Evolutionary conservation across 2,888 invertebrate genomes (phyloP), one percentile per base, ranked within the genome.

Genomic region (Magallana nippona): DNA sequence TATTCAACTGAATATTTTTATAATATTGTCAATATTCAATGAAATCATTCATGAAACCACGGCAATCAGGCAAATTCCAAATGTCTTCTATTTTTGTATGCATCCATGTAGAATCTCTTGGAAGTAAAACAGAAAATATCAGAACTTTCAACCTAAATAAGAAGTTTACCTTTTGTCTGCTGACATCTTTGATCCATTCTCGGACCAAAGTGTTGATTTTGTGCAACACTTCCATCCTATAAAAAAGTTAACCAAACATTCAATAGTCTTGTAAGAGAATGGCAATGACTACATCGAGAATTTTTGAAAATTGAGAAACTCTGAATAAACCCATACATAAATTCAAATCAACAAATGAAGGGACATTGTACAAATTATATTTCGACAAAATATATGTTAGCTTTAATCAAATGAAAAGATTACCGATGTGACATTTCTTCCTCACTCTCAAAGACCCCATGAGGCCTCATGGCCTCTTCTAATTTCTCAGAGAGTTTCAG

Each of bases 111-210:
- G 5, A 44, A 44, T 44, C 44, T 44, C 44, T 44, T 44, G 5
- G 44, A 44, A 44, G 44, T 44, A 44, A 44, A 44, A 44, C 44
- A 5, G 44, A 44, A 44, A 44, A 44, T 44, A 19, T 19, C 3
- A 0, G 10, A 79, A 2, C 13, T n/a, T 17, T 79, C 19, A 10
- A 56, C 17, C 80, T 2, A 13, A 82, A 15, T 11, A 78, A 55
- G 8, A 44, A 44, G 44, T 44, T 58, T 86, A 93, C 94, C 93
- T 95, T 94, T 88, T 96, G 95, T 83, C 97, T 95, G 78, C 98
- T 98, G 79, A 98, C 96, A 90, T 98, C 97, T 89, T 96, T 96
- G 88, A 99, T 98, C 99, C 99, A 99, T 92, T 97, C 96, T 89
- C 98, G 97, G 15, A 99, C 98, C 79, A 99, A 95, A 5, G 96